phyloP scores from a whole-genome alignment of 2,113 vertebrate species.

The Paramormyrops kingsleyae region DNA sequence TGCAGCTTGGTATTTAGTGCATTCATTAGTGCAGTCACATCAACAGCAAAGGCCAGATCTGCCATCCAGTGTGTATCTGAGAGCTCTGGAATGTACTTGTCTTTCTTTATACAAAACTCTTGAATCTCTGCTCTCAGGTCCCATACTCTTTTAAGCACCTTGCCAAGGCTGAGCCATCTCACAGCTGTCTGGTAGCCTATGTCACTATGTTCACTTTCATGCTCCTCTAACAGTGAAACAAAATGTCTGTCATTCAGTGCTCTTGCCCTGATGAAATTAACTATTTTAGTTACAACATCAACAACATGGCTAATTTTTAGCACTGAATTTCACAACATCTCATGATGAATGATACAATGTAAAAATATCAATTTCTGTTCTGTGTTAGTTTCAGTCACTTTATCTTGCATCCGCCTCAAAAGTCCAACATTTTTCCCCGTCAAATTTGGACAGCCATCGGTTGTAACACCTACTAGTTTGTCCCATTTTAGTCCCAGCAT shows the following conservation, averaged over 20 bases:
- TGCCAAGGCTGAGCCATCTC: slow-evolving; percentile 31
- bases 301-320: slow-evolving; percentile 25
- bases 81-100: too few relatives aligned
- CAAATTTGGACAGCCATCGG: slow-evolving; percentile 24
- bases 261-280: slow-evolving; percentile 24
- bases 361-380: slow-evolving; percentile 20
- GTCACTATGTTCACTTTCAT: slow-evolving; percentile 26
- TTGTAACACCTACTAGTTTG: slow-evolving; percentile 14
- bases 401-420: slow-evolving; percentile 1
- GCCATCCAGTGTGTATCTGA: too few relatives aligned
- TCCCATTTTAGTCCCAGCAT: slow-evolving; percentile 22
- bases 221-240: slow-evolving; percentile 27
- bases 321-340: slow-evolving; percentile 19
- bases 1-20: too few relatives aligned
- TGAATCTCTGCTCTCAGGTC: too few relatives aligned
- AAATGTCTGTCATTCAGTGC: slow-evolving; percentile 36
- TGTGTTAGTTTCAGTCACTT: too few relatives aligned
- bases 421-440: slow-evolving; percentile 8
- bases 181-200: slow-evolving; percentile 26
- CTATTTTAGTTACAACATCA: slow-evolving; percentile 25
- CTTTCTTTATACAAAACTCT: too few relatives aligned
- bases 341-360: slow-evolving; percentile 29
- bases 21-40: too few relatives aligned
- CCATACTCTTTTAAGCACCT: too few relatives aligned
- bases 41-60: too few relatives aligned